These are phyloP conservation scores for Cyclopterus lumpus DNA, from an alignment of 2,797 vertebrate species.

Conservation along the genomic window DNA sequence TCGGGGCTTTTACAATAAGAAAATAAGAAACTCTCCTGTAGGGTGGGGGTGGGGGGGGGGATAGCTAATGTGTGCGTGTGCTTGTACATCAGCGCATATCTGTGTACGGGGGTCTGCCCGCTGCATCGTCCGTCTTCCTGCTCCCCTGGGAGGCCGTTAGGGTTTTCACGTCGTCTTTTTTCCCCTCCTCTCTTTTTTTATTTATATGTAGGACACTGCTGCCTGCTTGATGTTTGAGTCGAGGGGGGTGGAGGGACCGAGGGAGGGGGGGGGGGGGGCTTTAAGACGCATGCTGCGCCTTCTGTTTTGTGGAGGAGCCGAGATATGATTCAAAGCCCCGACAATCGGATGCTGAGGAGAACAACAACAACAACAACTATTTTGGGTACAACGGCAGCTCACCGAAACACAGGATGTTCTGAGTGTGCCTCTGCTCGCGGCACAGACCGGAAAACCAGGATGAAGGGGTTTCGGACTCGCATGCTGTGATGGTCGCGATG, in stretches of 20 bases:
- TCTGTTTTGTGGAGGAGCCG: conserved; percentile 64
- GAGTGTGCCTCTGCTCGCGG: conserved; percentile 52
- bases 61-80: conserved; percentile 18
- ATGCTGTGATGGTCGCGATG: too few species aligned
- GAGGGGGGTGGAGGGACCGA: not conserved
- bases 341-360: conserved; percentile 66
- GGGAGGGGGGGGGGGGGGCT: conserved; percentile 10
- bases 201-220: conserved; percentile 75
- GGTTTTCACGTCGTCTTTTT: conserved; percentile 59
- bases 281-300: conserved; percentile 59
- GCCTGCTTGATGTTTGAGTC: conserved; percentile 66
- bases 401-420: conserved; percentile 65
- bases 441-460: not conserved
- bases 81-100: conserved; percentile 37
- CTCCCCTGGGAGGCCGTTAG: conserved; percentile 62
- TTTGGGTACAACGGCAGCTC: conserved; percentile 63
- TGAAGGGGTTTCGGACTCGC: not conserved
- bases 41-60: conserved; percentile 25
- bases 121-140: conserved; percentile 54
- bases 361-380: conserved; percentile 68
- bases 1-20: conserved; percentile 45
- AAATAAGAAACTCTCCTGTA: conserved; percentile 44
- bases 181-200: not conserved
- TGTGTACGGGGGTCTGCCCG: conserved; percentile 30
- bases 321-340: conserved; percentile 73